Evolutionary conservation across 1,140 invertebrate genomes (phyloP).

Genomic region (Drosophila nigrodunni): DNA sequence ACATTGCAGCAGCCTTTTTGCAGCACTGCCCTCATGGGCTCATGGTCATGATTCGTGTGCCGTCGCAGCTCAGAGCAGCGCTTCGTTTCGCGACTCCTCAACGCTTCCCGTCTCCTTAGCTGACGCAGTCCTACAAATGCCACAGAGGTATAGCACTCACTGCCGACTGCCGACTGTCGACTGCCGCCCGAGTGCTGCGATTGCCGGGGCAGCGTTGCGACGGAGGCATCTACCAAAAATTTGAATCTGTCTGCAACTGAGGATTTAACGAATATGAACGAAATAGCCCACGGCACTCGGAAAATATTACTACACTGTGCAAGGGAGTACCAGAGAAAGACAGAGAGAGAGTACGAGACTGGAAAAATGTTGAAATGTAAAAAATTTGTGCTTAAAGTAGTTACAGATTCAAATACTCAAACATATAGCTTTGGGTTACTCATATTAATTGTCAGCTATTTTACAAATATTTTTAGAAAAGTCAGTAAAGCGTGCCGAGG

Average conservation of each 20-base stretch:
- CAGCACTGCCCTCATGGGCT: conserved; percentile 51
- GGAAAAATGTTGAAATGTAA: conserved; percentile 47
- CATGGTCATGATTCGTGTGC: conserved; percentile 75
- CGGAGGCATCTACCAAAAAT: conserved; percentile 75
- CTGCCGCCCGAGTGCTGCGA: conserved; percentile 22
- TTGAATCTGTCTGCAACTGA: conserved; percentile 83
- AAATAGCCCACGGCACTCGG: conserved; percentile 64
- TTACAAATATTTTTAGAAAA: not conserved
- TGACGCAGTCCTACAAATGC: not conserved
- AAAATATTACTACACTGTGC: conserved; percentile 68
- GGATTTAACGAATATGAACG: conserved; percentile 81
- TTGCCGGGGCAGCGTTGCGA: conserved; percentile 34
- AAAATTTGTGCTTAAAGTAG: conserved; percentile 47
- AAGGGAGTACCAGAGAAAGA: conserved; percentile 32
- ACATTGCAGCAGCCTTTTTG: conserved; percentile 82
- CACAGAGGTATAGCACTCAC: conserved; percentile 9
- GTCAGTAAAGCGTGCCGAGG: not conserved
- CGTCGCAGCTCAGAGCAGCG: conserved; percentile 35
- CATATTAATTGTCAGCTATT: conserved; percentile 20
- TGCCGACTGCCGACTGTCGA: not conserved
- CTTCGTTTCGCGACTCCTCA: not conserved
- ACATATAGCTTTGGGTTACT: conserved; percentile 43
- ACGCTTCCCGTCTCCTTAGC: not conserved
- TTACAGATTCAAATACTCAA: conserved; percentile 78
- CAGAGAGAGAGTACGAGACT: conserved; percentile 6